These are phyloP conservation scores for Hanleya hanleyi DNA, from an alignment of 2,888 invertebrate genomes.

Conservation along the genomic window DNA sequence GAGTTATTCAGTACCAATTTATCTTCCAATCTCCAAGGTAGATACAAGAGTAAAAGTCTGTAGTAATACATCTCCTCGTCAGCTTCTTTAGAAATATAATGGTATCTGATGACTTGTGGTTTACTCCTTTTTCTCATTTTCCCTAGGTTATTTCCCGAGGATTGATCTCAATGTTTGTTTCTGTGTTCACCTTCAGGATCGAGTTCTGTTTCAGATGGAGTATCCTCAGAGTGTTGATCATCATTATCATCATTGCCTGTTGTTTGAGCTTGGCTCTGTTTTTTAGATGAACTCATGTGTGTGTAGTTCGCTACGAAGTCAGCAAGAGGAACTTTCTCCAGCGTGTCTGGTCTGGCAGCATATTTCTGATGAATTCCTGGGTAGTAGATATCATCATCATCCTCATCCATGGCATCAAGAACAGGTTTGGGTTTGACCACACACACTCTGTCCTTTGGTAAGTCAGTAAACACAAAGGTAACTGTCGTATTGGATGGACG, in stretches of 20 bases:
- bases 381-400: slow-evolving; percentile 33
- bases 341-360: slow-evolving; percentile 21
- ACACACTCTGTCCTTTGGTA: slow-evolving; percentile 23
- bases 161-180: too few relatives aligned
- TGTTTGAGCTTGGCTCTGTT: background rate
- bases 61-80: too few relatives aligned
- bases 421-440: slow-evolving; percentile 22
- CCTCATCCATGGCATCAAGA: slow-evolving; percentile 26
- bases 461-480: slow-evolving; percentile 27
- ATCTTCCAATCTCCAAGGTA: too few relatives aligned
- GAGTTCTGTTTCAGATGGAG: too few relatives aligned
- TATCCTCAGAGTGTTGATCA: too few relatives aligned
- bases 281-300: background rate
- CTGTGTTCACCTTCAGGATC: too few relatives aligned
- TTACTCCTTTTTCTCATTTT: too few relatives aligned
- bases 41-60: too few relatives aligned
- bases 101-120: background rate
- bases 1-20: too few relatives aligned
- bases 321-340: slow-evolving; percentile 31
- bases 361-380: slow-evolving; percentile 36
- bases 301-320: slow-evolving; percentile 23
- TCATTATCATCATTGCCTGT: too few relatives aligned
- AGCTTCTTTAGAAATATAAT: too few relatives aligned
- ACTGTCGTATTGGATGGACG: slow-evolving; percentile 29
- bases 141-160: too few relatives aligned